These are phyloP conservation scores for Augiades crinisus DNA, from an alignment of 2,888 invertebrate genomes.

Conservation along the genomic window DNA sequence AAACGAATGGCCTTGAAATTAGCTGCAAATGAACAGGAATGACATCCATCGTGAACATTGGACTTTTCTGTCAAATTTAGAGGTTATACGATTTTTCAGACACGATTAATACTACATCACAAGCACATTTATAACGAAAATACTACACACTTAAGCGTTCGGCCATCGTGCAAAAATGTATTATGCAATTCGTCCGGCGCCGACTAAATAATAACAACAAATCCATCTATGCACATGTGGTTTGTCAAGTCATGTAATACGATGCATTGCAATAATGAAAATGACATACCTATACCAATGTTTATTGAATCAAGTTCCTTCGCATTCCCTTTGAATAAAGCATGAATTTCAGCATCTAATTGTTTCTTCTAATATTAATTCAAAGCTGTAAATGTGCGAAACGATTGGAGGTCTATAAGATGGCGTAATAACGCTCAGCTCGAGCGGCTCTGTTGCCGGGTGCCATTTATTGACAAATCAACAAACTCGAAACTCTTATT, in stretches of 20 bases:
- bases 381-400: constrained; percentile 72
- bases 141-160: constrained; percentile 37
- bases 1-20: constrained; percentile 52
- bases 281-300: constrained; percentile 72
- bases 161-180: constrained; percentile 55
- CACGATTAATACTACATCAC: constrained; percentile 40
- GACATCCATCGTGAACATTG: constrained; percentile 67
- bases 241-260: constrained; percentile 67
- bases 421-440: constrained; percentile 75
- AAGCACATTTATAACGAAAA: constrained; percentile 38
- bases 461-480: constrained; percentile 79
- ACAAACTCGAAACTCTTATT: constrained; percentile 58
- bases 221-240: constrained; percentile 74
- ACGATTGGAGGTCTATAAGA: constrained; percentile 77
- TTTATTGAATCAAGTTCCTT: constrained; percentile 58
- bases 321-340: constrained; percentile 54
- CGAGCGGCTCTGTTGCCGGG: constrained; percentile 67
- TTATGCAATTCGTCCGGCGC: constrained; percentile 57
- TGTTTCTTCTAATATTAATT: constrained; percentile 52
- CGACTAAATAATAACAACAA: constrained; percentile 71
- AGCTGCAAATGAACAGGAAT: constrained; percentile 50
- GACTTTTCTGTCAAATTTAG: constrained; percentile 72
- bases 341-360: constrained; percentile 63
- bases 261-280: constrained; percentile 70
- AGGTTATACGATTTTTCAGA: constrained; percentile 55